phyloP scores from a whole-genome alignment of 2,888 invertebrate species.

The Hypena proboscidalis region DNA sequence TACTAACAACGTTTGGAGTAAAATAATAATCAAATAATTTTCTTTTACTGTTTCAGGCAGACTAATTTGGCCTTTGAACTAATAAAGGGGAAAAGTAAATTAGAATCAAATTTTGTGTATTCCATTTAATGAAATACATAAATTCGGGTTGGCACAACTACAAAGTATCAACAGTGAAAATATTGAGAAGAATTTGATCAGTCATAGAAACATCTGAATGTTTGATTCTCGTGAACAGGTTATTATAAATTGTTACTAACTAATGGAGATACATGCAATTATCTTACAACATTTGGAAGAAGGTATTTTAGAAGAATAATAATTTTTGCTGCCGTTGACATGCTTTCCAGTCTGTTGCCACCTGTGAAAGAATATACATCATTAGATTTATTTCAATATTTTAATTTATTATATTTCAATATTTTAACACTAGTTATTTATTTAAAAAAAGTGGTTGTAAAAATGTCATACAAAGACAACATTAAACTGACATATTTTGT shows the following conservation, averaged over 20 bases:
- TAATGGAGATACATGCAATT: conserved; percentile 42
- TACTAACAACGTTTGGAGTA: no score
- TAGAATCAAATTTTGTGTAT: conserved; percentile 52
- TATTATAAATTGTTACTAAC: conserved; percentile 45
- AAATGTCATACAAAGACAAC: no score
- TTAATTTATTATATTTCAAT: no score
- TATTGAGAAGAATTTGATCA: conserved; percentile 68
- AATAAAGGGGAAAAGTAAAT: conserved; percentile 36
- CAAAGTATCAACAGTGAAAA: conserved; percentile 74
- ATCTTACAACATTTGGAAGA: conserved; percentile 49
- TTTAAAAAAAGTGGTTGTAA: no score
- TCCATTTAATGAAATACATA: conserved; percentile 82
- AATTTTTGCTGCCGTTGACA: conserved; percentile 33
- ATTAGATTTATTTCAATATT: conserved; percentile 2
- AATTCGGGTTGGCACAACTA: conserved; percentile 85
- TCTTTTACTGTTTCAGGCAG: conserved; percentile 18
- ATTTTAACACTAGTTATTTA: no score
- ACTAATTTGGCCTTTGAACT: conserved; percentile 22
- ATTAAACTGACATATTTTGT: no score
- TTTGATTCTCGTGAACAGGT: conserved; percentile 45
- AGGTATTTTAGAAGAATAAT: conserved; percentile 42
- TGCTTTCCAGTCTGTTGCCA: conserved; percentile 30
- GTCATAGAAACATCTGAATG: conserved; percentile 59
- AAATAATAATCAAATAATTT: conserved; percentile 17
- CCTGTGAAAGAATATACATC: conserved; percentile 42